Base-by-base conservation (phyloP, 2,797 vertebrate genomes). In the Pangasius mekongensis region DNA sequence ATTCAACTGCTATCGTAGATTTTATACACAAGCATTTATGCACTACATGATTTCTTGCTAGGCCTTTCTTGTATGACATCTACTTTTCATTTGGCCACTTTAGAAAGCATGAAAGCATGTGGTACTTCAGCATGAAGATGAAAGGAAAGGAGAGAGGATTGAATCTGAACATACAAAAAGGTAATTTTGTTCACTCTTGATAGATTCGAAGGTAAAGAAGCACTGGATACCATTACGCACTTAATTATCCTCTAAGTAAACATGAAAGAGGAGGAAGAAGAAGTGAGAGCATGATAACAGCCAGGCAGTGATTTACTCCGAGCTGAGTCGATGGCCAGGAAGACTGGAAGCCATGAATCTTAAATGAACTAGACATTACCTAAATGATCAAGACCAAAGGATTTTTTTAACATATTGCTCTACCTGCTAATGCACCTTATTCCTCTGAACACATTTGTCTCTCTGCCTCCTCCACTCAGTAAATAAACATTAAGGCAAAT, bases 281-380 rank as follows among this genome's bases (percentile, higher is more conserved):
- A 39, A 89, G 36, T 58, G 82, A 67, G 85, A 82, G 83, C 92
- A 93, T 95, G 95, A 96, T 96, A 97, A 96, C 95, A 93, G 94
- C 94, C 95, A 95, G 94, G 93, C 93, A 92, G 92, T 96, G 95
- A 97, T 96, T 97, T 96, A 96, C 91, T 87, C 92, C 93, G 92
- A 91, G 92, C 93, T 90, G 91, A 92, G 92, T 95, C 94, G 93
- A 95, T 97, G 94, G 95, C 94, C 94, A 94, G 93, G 94, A 95
- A 92, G 92, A 91, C 91, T 93, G 91, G 88, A 92, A 90, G 91
- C 95, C 95, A 95, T 97, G 97, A 97, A 97, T 97, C 95, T 96
- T 94, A 97, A 97, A 96, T 95, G 96, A 97, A 96, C 91, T 93
- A 95, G 96, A 96, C 96, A 97, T 97, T 97, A 96, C 96, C 95